phyloP scores from a whole-genome alignment of 1,140 invertebrate genomes.

The Zaprionus vittiger region DNA sequence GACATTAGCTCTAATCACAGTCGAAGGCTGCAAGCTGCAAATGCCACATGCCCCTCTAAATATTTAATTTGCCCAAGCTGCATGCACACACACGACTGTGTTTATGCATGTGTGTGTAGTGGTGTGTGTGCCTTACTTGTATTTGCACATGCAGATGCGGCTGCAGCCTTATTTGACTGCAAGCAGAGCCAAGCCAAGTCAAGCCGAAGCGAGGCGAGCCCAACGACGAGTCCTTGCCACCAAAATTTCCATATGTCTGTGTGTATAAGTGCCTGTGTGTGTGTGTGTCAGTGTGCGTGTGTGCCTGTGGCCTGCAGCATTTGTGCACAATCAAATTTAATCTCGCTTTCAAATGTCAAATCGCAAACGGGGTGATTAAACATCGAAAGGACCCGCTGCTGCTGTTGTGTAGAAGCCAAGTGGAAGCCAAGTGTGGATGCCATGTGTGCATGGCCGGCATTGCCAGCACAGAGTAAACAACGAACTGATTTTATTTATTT shows the following conservation, averaged over 20 bases:
- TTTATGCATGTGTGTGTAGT: background rate
- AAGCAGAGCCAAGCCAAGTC: slow-evolving; percentile 17
- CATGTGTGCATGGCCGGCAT: background rate
- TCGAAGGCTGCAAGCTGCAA: slow-evolving; percentile 22
- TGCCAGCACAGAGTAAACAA: slow-evolving; percentile 17
- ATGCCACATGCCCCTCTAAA: slow-evolving; percentile 49
- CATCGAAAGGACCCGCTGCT: slow-evolving; percentile 5
- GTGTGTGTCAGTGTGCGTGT: slow-evolving; percentile 27
- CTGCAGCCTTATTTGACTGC: slow-evolving; percentile 42
- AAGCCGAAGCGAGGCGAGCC: slow-evolving; percentile 12
- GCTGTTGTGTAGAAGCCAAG: background rate
- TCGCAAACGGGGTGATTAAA: slow-evolving; percentile 51
- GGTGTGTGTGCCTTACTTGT: slow-evolving; percentile 12
- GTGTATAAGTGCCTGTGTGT: slow-evolving; percentile 24
- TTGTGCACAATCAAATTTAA: slow-evolving; percentile 57
- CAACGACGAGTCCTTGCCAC: slow-evolving; percentile 28
- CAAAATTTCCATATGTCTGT: slow-evolving; percentile 28
- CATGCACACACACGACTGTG: background rate
- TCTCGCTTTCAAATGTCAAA: slow-evolving; percentile 64
- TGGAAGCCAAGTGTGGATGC: slow-evolving; percentile 1
- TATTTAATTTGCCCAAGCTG: slow-evolving; percentile 51
- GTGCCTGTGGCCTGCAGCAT: slow-evolving; percentile 34
- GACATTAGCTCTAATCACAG: slow-evolving; percentile 45
- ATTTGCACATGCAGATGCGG: slow-evolving; percentile 44
- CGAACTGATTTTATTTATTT: slow-evolving; percentile 56